These are phyloP conservation scores for Phalacrocorax aristotelis DNA, from an alignment of 2,113 vertebrate species.

Conservation along the genomic window DNA sequence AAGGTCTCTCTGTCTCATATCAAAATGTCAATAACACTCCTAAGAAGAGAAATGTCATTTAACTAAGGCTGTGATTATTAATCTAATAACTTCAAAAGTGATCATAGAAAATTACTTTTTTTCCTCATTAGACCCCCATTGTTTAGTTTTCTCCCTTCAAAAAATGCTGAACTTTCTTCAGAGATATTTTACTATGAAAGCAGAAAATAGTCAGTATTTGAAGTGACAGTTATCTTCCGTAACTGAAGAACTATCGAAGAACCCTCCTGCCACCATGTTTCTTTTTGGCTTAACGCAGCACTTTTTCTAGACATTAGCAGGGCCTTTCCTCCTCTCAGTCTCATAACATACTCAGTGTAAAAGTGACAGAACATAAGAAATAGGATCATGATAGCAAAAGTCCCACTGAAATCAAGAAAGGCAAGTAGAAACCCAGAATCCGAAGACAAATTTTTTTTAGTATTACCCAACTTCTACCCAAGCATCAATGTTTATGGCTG, in stretches of 20 bases:
- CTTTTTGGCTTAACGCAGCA: background rate
- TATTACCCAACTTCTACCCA: background rate
- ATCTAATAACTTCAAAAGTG: constrained; percentile 44
- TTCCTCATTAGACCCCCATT: constrained; percentile 9
- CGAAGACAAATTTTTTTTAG: background rate
- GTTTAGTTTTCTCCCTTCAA: background rate
- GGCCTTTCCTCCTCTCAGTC: background rate
- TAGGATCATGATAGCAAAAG: background rate
- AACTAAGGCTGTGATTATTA: constrained; percentile 54
- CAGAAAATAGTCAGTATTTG: background rate
- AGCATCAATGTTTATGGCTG: background rate
- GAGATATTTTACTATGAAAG: background rate
- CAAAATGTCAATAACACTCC: constrained; percentile 70
- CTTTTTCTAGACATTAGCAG: background rate
- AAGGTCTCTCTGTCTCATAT: constrained; percentile 61
- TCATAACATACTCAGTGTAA: background rate
- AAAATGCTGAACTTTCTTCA: background rate
- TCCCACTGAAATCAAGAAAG: background rate
- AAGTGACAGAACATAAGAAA: background rate
- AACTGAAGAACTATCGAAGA: background rate
- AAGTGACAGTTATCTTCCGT: background rate
- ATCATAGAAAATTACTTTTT: constrained; percentile 35
- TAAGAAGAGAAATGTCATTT: constrained; percentile 63
- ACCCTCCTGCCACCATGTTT: background rate
- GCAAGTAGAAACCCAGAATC: background rate